Evolutionary conservation across 2,797 vertebrate genomes (phyloP).

Genomic region (Rallus crepitans): DNA sequence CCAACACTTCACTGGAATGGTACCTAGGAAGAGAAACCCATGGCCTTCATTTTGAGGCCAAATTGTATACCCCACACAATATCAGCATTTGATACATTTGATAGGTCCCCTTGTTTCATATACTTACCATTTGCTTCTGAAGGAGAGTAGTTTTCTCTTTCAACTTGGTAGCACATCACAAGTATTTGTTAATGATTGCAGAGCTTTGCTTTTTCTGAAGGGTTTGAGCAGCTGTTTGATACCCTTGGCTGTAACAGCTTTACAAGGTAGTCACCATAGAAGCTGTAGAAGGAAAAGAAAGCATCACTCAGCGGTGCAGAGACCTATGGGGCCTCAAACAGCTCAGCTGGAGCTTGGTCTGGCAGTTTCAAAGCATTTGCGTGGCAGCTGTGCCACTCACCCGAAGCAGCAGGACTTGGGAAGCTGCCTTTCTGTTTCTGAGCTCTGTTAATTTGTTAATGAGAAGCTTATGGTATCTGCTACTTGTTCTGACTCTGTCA

Average conservation of each 20-base stretch:
- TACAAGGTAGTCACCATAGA: not conserved
- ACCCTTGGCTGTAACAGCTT: not conserved
- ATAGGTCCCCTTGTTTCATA: not conserved
- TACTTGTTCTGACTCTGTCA: not conserved
- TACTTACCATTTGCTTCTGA: not conserved
- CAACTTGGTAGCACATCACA: not conserved
- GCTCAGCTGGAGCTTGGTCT: not conserved
- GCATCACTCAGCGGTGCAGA: not conserved
- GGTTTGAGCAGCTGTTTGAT: not conserved
- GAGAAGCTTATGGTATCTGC: not conserved
- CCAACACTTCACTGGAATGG: not conserved
- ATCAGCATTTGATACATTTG: not conserved
- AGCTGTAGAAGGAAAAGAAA: not conserved
- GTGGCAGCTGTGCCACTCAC: not conserved
- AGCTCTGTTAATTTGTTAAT: slow-evolving; percentile 1
- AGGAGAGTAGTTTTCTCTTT: not conserved
- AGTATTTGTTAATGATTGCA: not conserved
- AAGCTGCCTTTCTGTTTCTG: not conserved
- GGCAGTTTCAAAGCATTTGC: not conserved
- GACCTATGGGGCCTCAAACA: not conserved
- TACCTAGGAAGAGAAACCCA: not conserved
- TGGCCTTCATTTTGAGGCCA: not conserved
- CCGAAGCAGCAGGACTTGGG: not conserved
- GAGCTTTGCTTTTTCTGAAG: not conserved
- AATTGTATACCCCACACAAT: not conserved